phyloP scores from a whole-genome alignment of 2,888 invertebrate species.

The Agonopterix heracliana region DNA sequence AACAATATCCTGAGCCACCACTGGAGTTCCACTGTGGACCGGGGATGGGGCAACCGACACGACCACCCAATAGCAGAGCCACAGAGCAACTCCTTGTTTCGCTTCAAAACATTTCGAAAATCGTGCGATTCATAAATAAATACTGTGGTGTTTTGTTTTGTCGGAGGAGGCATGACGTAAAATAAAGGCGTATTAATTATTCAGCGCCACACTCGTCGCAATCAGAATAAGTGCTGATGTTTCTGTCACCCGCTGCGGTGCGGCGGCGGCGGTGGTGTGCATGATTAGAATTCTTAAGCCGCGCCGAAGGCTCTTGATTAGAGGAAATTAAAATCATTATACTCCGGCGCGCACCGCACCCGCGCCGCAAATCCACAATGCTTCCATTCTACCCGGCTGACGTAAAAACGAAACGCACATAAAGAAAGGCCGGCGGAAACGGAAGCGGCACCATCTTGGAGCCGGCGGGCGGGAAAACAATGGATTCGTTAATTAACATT shows the following conservation, averaged over 20 bases:
- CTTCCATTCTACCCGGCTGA: constrained; percentile 53
- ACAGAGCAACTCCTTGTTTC: too few species aligned
- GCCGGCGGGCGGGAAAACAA: constrained; percentile 81
- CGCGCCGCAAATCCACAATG: constrained; percentile 49
- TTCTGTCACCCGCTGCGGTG: constrained; percentile 62
- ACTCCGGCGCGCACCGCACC: constrained; percentile 56
- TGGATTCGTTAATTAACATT: constrained; percentile 87
- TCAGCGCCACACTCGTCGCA: constrained; percentile 74
- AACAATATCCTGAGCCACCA: too few species aligned
- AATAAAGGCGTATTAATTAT: constrained; percentile 75
- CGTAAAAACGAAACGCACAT: constrained; percentile 74
- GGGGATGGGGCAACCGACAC: too few species aligned
- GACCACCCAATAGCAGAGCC: too few species aligned
- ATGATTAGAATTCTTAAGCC: constrained; percentile 77
- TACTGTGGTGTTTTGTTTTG: constrained; percentile 56
- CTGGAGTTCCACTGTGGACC: too few species aligned
- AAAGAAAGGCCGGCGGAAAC: constrained; percentile 73
- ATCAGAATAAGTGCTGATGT: constrained; percentile 76
- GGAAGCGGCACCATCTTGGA: constrained; percentile 77
- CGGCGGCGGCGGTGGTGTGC: constrained; percentile 30
- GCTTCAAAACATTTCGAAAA: neutral
- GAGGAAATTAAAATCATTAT: constrained; percentile 77
- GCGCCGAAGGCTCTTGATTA: constrained; percentile 74
- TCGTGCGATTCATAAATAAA: constrained; percentile 54
- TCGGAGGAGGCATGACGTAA: constrained; percentile 46